A percentile compares a stretch with the other conserved stretches of the same genome.
phyloP scores from a whole-genome alignment of 1,140 invertebrate species.

The Drosophila ambigua region DNA sequence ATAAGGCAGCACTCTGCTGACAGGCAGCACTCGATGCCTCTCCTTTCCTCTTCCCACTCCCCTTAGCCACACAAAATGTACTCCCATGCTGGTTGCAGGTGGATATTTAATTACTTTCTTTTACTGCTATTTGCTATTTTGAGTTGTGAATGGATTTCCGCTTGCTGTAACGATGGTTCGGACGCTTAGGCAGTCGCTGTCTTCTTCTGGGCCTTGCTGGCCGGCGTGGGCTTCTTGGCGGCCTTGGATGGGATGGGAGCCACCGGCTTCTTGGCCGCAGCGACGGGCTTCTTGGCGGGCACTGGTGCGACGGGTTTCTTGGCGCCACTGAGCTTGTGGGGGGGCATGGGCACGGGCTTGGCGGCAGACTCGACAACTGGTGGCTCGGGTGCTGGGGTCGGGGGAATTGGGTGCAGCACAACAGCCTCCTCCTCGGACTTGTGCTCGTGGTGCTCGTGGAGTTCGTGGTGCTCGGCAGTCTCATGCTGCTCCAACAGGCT shows the following conservation, averaged over 20 bases:
- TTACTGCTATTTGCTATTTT: slow-evolving; percentile 61
- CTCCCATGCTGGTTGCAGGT: slow-evolving; percentile 41
- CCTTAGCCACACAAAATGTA: not conserved
- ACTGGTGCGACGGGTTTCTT: slow-evolving; percentile 45
- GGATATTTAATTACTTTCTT: slow-evolving; percentile 50
- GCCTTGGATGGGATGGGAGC: slow-evolving; percentile 14
- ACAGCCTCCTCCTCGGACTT: slow-evolving; percentile 19
- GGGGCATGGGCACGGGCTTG: slow-evolving; percentile 46
- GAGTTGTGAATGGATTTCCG: slow-evolving; percentile 76
- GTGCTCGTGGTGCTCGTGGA: slow-evolving; percentile 28
- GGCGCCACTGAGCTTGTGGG: slow-evolving; percentile 27
- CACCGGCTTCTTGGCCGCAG: slow-evolving; percentile 38
- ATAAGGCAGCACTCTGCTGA: slow-evolving; percentile 42
- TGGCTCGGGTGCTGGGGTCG: slow-evolving; percentile 63
- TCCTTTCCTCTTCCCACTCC: not conserved
- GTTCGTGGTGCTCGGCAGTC: slow-evolving; percentile 22
- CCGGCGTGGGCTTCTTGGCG: slow-evolving; percentile 60
- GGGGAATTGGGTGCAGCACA: slow-evolving; percentile 45
- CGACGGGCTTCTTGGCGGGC: slow-evolving; percentile 42
- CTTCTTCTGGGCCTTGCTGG: slow-evolving; percentile 65
- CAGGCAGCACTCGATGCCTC: not conserved
- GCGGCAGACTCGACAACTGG: slow-evolving; percentile 32
- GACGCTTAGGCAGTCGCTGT: slow-evolving; percentile 44
- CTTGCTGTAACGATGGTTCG: slow-evolving; percentile 47
- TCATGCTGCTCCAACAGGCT: slow-evolving; percentile 3